Base-by-base conservation (phyloP, 2,888 invertebrate species). In the Caenorhabditis auriculariae region DNA sequence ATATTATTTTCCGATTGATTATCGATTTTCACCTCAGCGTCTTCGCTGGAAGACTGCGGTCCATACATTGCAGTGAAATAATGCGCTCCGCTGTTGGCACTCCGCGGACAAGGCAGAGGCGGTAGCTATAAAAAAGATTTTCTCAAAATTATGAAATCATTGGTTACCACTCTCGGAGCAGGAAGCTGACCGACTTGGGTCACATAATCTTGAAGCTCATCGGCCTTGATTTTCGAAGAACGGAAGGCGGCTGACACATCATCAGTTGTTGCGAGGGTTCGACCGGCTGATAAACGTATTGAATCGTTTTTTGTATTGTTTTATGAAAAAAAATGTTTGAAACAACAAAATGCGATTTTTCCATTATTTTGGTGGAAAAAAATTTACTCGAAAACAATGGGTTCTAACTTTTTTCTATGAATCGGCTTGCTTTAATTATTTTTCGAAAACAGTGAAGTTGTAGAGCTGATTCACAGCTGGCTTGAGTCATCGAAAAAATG, bases 241-340 rank as follows among this genome's bases (percentile, higher is more conserved):
- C 50, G 51, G 2, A 63, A 45, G 9, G 47, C 58, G 4, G 52
- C 52, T 5, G 59, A 26, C 24, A 49, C 63, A 52, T 63, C 63
- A 15, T 35, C 29, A n/a, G 45, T 24, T 0, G 29, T 27, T 17
- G 58, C 24, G 32, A 53, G 21, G 45, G 63, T 55, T 35, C 63
- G n/a, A 43, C 58, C 58, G 32, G 63, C 63, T 62, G 47, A 27
- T 57, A 61, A 2, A 17, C 4, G n/a, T n/a, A n/a, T n/a, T n/a
- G n/a, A n/a, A n/a, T n/a, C n/a, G n/a, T n/a, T n/a, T n/a, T n/a
- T n/a, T 19, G 6, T 41, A 17, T 17, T 23, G 21, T 29, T 9
- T 21, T 9, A 32, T n/a, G 35, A 32, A 32, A 32, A 32, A 32
- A 32, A 9, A n/a, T 32, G 35, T 32, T 12, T n/a, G 35, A 12